These are phyloP conservation scores for Acanthurus leucopareius DNA, from an alignment of 2,797 vertebrate species.

Conservation along the genomic window DNA sequence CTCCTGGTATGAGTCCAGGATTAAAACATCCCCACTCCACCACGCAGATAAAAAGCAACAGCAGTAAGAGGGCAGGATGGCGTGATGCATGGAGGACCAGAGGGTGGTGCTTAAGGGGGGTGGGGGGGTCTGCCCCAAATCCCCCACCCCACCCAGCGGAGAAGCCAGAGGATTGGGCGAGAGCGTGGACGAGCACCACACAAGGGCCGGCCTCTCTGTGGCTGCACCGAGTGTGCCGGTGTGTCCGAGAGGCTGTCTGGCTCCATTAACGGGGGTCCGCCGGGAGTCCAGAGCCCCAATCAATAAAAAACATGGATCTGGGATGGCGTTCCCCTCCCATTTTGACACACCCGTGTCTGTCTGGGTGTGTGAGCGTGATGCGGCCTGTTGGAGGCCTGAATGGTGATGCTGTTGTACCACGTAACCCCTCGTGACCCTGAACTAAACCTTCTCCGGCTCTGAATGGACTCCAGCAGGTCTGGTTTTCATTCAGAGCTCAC, in stretches of 20 bases:
- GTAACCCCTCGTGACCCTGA: constrained; percentile 51
- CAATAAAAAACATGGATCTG: constrained; percentile 82
- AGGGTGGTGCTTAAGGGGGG: constrained; percentile 43
- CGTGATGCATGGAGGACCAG: constrained; percentile 59
- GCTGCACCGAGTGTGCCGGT: constrained; percentile 38
- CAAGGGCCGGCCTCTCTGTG: constrained; percentile 53
- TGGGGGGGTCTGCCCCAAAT: constrained; percentile 53
- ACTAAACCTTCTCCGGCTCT: constrained; percentile 36
- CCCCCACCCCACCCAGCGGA: constrained; percentile 36
- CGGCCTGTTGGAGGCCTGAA: constrained; percentile 51
- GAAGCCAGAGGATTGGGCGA: constrained; percentile 39
- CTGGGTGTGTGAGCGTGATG: constrained; percentile 57
- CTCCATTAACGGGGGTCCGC: constrained; percentile 80
- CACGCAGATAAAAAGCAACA: constrained; percentile 39
- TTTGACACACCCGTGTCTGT: constrained; percentile 49
- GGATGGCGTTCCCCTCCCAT: constrained; percentile 70
- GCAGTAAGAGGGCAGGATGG: constrained; percentile 47
- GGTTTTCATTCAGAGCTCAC: constrained; percentile 57
- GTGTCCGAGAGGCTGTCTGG: constrained; percentile 81
- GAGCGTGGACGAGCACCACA: constrained; percentile 42
- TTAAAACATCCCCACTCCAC: constrained; percentile 56
- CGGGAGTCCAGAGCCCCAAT: constrained; percentile 77
- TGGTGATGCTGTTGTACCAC: constrained; percentile 40
- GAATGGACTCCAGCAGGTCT: constrained; percentile 54
- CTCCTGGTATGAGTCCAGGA: constrained; percentile 66